These are phyloP conservation scores for Pollicipes pollicipes DNA, from an alignment of 1,140 invertebrate species.

Conservation along the genomic window DNA sequence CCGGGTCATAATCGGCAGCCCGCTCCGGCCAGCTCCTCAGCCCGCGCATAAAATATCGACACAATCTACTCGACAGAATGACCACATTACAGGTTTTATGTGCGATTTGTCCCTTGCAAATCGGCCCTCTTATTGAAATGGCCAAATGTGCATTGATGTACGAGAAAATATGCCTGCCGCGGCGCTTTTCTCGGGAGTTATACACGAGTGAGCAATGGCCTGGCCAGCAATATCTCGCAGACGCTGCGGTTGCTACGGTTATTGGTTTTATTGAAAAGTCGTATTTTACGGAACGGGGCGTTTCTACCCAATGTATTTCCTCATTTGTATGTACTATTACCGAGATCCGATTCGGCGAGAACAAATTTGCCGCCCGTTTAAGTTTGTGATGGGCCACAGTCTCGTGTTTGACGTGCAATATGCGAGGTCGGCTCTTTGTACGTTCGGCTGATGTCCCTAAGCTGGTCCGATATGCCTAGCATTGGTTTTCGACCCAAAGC, in stretches of 20 bases:
- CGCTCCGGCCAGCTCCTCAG: background rate
- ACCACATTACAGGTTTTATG: constrained; percentile 2
- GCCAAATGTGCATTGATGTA: constrained; percentile 1
- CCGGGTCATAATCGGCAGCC: background rate
- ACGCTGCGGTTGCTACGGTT: background rate
- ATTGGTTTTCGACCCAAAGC: too few relatives aligned
- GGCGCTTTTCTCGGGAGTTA: background rate
- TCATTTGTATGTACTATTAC: background rate
- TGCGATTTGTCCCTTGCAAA: constrained; percentile 1
- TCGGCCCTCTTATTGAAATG: constrained; percentile 1
- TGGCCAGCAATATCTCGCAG: background rate
- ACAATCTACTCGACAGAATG: constrained; percentile 1
- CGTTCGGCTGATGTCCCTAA: too few relatives aligned
- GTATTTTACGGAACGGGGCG: background rate
- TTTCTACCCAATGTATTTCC: constrained; percentile 2
- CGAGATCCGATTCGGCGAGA: background rate
- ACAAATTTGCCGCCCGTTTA: background rate
- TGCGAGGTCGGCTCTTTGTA: background rate
- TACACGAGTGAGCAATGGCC: background rate
- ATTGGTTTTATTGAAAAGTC: constrained; percentile 2
- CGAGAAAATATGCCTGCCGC: background rate
- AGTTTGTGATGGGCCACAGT: background rate
- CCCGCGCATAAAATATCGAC: background rate
- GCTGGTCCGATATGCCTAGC: too few relatives aligned
- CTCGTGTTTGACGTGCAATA: background rate